phyloP scores from a whole-genome alignment of 2,888 invertebrate genomes.

The Dicycla oo region DNA sequence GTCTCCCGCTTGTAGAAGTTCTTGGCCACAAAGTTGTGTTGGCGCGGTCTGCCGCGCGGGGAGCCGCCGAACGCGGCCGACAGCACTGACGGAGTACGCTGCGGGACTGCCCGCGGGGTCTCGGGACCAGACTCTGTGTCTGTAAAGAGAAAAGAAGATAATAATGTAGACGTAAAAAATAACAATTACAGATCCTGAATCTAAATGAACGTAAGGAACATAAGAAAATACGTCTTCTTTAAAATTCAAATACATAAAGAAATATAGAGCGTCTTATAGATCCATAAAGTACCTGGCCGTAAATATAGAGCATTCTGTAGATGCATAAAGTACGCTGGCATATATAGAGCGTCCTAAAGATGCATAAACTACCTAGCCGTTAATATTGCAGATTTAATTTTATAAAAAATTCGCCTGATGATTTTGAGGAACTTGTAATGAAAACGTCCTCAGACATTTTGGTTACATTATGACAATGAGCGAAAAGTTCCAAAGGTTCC shows the following conservation, averaged over 20 bases:
- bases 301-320: too few relatives aligned
- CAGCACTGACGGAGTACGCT: constrained; percentile 83
- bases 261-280: not conserved
- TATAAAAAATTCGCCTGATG: too few relatives aligned
- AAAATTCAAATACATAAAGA: not conserved
- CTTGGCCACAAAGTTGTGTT: constrained; percentile 94
- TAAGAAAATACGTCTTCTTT: not conserved
- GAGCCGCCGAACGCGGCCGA: constrained; percentile 83
- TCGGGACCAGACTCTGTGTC: constrained; percentile 83
- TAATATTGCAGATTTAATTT: too few relatives aligned
- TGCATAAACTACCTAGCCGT: not conserved
- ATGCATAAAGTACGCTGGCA: too few relatives aligned
- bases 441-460: not conserved
- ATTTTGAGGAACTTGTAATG: not conserved
- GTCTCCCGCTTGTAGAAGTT: constrained; percentile 95
- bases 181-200: not conserved
- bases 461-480: not conserved
- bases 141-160: constrained; percentile 42
- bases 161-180: not conserved
- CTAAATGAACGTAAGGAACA: too few relatives aligned
- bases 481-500: too few relatives aligned
- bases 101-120: constrained; percentile 72
- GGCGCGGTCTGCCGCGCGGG: constrained; percentile 79
- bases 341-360: not conserved
- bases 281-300: not conserved